Evolutionary conservation across 2,113 vertebrate genomes (phyloP).

Genomic region (Sarotherodon lohbergeri): DNA sequence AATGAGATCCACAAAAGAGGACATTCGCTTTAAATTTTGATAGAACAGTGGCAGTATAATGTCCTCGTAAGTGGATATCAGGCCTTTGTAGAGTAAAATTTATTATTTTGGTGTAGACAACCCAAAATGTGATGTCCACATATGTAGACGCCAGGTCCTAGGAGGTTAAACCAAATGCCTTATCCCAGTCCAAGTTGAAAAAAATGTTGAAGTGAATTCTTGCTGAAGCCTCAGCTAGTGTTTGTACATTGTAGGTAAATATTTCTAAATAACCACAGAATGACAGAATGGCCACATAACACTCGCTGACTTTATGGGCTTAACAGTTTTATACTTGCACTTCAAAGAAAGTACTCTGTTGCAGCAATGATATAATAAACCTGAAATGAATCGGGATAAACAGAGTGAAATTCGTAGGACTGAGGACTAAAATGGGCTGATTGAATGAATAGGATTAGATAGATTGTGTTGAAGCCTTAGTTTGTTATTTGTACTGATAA

Average conservation of each 20-base stretch:
- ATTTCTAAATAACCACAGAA: neutral
- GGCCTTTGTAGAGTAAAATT: neutral
- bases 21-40: neutral
- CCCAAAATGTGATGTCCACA: neutral
- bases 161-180: neutral
- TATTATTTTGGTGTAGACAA: neutral
- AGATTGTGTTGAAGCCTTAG: neutral
- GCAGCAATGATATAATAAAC: neutral
- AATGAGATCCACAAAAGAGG: neutral
- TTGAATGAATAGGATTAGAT: neutral
- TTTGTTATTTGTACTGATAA: neutral
- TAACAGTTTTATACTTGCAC: neutral
- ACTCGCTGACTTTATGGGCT: neutral
- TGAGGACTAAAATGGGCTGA: neutral
- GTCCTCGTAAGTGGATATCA: neutral
- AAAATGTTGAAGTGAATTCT: neutral
- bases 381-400: constrained; percentile 12
- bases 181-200: neutral
- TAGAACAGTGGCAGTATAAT: neutral
- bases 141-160: neutral
- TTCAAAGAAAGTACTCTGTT: neutral
- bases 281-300: neutral
- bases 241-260: neutral
- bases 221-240: neutral
- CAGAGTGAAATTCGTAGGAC: neutral